A percentile compares a stretch with the other conserved stretches of the same genome.
Conservation (phyloP, 2,113 vertebrate species). For the Leucopsar rothschildi region DNA sequence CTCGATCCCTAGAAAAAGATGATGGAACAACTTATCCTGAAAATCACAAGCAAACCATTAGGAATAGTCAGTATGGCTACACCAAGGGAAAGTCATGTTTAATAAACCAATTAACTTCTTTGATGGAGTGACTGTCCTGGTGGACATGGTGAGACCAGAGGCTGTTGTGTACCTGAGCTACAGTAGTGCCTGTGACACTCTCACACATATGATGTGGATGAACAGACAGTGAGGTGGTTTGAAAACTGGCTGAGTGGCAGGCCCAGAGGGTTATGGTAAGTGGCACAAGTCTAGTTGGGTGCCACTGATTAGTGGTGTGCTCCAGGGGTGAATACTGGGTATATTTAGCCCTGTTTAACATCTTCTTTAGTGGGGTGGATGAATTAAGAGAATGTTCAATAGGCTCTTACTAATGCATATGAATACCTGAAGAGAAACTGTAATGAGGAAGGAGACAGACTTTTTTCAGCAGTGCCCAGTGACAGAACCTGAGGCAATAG, state of each 20-base stretch:
- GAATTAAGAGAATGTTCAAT: background rate
- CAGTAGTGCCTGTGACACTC: background rate
- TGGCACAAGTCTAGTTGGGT: background rate
- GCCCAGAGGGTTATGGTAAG: background rate
- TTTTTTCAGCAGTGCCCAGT: background rate
- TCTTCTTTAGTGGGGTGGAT: background rate
- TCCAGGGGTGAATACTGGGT: fast-evolving
- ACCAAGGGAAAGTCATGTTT: background rate
- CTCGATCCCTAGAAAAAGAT: fast-evolving
- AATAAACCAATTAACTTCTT: background rate
- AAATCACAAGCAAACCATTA: background rate
- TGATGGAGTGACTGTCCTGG: background rate
- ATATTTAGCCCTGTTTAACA: background rate
- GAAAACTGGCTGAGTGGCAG: background rate
- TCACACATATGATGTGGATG: background rate
- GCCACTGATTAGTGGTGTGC: background rate
- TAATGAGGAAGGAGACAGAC: background rate
- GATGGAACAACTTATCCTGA: background rate
- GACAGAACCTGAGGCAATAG: background rate
- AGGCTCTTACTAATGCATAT: background rate
- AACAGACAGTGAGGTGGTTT: background rate
- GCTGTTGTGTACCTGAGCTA: background rate
- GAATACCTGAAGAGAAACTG: background rate
- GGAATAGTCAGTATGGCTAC: background rate
- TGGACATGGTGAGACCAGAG: background rate